Percentiles rank a stretch among this genome's conserved stretches.
Conservation (phyloP, 2,888 invertebrate genomes). For the Orthosia cruda region DNA sequence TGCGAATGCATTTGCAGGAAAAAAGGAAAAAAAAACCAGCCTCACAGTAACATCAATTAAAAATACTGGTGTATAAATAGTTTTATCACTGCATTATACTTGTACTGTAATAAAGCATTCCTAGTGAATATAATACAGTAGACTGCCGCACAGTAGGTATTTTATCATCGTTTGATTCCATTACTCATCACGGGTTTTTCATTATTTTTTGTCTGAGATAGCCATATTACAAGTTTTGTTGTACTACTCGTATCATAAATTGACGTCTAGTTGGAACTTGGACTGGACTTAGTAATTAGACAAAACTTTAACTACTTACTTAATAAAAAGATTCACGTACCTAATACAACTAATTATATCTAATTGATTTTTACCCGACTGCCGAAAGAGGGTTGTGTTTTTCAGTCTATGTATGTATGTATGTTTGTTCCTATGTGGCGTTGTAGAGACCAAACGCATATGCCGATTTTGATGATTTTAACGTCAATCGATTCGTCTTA, state of each 20-base stretch:
- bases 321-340: constrained; percentile 27
- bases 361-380: constrained; percentile 32
- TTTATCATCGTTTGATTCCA: constrained; percentile 60
- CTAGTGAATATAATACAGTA: constrained; percentile 35
- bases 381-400: too few species aligned
- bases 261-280: constrained; percentile 39
- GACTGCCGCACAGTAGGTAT: constrained; percentile 38
- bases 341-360: constrained; percentile 1
- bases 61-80: constrained; percentile 51
- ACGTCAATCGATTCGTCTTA: too few species aligned
- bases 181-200: constrained; percentile 68
- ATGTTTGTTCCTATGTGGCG: too few species aligned
- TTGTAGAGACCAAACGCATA: too few species aligned
- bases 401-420: too few species aligned
- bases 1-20: constrained; percentile 60
- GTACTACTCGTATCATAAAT: constrained; percentile 36
- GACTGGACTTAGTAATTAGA: constrained; percentile 40
- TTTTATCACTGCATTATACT: constrained; percentile 51
- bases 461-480: too few species aligned
- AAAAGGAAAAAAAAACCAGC: constrained; percentile 47
- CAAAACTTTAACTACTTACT: constrained; percentile 33
- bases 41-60: constrained; percentile 54
- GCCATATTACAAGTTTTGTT: constrained; percentile 62
- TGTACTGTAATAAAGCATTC: constrained; percentile 40
- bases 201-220: constrained; percentile 57